These are phyloP conservation scores for Trichonephila inaurata DNA, from an alignment of 1,140 invertebrate genomes.

Conservation along the genomic window DNA sequence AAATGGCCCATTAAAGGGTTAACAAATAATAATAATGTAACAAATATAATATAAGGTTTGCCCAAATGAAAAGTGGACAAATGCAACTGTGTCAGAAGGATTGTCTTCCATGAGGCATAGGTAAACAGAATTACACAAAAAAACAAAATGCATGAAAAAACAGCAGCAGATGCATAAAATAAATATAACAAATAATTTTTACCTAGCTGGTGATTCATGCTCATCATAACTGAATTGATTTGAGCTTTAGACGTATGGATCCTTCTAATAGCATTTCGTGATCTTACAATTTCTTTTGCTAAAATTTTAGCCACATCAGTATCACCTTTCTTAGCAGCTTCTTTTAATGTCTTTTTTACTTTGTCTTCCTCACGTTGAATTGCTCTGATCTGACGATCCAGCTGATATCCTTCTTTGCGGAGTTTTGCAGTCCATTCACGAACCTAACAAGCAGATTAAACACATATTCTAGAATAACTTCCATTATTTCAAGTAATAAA, in stretches of 20 bases:
- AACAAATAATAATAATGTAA: too few relatives aligned
- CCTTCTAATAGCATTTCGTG: constrained; percentile 93
- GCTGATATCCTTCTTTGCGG: constrained; percentile 93
- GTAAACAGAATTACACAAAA: too few relatives aligned
- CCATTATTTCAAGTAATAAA: too few relatives aligned
- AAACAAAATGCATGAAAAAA: too few relatives aligned
- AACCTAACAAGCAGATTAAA: constrained; percentile 85
- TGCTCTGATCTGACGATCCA: constrained; percentile 96
- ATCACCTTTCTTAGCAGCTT: constrained; percentile 97
- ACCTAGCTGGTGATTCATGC: constrained; percentile 99
- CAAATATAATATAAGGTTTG: too few relatives aligned
- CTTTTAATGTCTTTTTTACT: constrained; percentile 95
- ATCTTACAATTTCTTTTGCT: constrained; percentile 96
- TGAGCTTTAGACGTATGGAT: constrained; percentile 98
- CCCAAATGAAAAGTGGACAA: too few relatives aligned
- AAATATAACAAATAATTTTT: constrained; percentile 74
- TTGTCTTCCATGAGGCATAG: too few relatives aligned
- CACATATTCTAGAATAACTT: neutral
- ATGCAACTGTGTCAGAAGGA: too few relatives aligned
- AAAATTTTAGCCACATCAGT: constrained; percentile 96
- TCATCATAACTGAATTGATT: constrained; percentile 96
- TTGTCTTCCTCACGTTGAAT: constrained; percentile 99
- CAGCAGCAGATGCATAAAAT: too few relatives aligned
- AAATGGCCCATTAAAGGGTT: too few relatives aligned
- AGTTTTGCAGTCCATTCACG: constrained; percentile 97